phyloP scores from a whole-genome alignment of 1,140 invertebrate genomes.

The Eupristina koningsbergeri region DNA sequence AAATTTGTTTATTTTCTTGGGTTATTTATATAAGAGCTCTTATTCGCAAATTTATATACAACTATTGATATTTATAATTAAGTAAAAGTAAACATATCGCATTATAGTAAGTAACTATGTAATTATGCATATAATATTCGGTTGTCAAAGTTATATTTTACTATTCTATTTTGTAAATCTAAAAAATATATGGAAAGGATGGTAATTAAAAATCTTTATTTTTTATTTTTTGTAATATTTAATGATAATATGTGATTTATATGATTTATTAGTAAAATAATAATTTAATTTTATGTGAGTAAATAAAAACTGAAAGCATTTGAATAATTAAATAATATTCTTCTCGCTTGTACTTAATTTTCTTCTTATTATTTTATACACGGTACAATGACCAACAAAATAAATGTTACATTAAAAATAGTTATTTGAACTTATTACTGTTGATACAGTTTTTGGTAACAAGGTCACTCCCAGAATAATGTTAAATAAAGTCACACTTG shows the following conservation, averaged over 20 bases:
- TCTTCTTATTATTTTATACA: neutral
- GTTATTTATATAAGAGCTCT: too few species aligned
- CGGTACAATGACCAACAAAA: too few species aligned
- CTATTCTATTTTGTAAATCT: neutral
- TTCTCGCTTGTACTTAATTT: too few species aligned
- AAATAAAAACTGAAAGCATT: neutral
- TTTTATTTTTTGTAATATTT: neutral
- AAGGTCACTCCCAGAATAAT: neutral
- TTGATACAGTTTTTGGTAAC: neutral
- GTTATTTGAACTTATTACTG: neutral
- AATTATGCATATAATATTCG: neutral
- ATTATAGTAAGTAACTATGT: neutral
- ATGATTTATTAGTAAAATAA: neutral
- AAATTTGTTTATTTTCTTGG: too few species aligned
- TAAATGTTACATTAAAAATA: too few species aligned
- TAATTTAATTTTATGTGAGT: neutral
- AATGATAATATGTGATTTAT: neutral
- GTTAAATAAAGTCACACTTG: neutral
- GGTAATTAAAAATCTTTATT: neutral
- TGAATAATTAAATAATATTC: neutral
- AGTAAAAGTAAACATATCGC: too few species aligned
- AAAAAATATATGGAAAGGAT: neutral
- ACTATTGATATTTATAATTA: too few species aligned
- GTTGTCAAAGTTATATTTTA: neutral
- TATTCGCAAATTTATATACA: too few species aligned